Percentiles rank a stretch among this genome's conserved stretches.
These are phyloP conservation scores for Frankliniella intonsa DNA, from an alignment of 2,888 invertebrate genomes.

Conservation along the genomic window DNA sequence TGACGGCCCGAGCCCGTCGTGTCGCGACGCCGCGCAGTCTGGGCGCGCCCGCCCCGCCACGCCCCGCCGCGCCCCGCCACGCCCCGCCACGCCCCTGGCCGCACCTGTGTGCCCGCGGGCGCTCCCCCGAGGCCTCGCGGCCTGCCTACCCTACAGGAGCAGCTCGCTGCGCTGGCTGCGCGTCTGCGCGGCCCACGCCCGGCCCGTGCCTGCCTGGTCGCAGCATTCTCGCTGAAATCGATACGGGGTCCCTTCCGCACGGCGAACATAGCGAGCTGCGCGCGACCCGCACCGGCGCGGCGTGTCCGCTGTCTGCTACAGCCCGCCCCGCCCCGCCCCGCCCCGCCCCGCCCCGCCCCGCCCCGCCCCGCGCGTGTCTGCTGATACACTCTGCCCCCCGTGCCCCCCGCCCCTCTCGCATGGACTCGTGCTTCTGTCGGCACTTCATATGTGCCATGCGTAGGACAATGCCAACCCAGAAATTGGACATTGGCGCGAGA, in stretches of 20 bases:
- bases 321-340: too few species aligned
- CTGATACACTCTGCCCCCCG: neutral
- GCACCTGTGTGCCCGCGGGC: neutral
- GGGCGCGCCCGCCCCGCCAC: neutral
- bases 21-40: neutral
- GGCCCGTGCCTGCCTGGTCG: neutral
- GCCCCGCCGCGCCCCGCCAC: neutral
- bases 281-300: too few species aligned
- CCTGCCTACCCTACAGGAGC: neutral
- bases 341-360: too few species aligned
- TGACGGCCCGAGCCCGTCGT: too few species aligned
- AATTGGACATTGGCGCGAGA: too few species aligned
- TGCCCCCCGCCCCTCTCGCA: neutral
- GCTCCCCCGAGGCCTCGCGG: neutral
- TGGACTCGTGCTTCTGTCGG: too few species aligned
- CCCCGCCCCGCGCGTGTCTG: too few species aligned
- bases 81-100: neutral
- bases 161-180: neutral
- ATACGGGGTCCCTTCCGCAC: neutral
- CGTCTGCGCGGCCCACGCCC: neutral
- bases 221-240: slow-evolving; percentile 22
- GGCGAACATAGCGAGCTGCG: neutral
- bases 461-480: too few species aligned
- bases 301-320: too few species aligned
- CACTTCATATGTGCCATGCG: too few species aligned